Evolutionary conservation across 2,888 invertebrate genomes (phyloP).

Genomic region (Fragum fragum): DNA sequence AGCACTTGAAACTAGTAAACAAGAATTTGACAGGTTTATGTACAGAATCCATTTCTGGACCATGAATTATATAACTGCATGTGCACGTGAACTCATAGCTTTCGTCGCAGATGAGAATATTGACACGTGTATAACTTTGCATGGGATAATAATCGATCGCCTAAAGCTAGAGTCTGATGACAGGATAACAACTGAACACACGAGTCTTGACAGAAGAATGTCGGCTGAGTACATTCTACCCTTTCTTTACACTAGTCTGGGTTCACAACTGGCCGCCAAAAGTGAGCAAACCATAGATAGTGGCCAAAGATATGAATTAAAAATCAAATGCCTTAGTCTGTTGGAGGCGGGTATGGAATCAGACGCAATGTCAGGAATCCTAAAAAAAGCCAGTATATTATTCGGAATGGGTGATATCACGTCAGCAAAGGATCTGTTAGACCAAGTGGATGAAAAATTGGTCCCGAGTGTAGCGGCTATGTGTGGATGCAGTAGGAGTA

Average conservation of each 20-base stretch:
- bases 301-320: background rate
- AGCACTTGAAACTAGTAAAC: background rate
- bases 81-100: constrained; percentile 31
- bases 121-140: constrained; percentile 7
- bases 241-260: constrained; percentile 26
- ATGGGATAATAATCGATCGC: background rate
- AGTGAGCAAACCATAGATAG: background rate
- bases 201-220: background rate
- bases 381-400: constrained; percentile 29
- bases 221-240: constrained; percentile 12
- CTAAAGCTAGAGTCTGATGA: constrained; percentile 1
- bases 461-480: background rate
- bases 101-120: constrained; percentile 19
- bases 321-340: background rate
- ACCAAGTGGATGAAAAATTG: constrained; percentile 14
- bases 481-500: constrained; percentile 25
- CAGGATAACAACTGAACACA: background rate
- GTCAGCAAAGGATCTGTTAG: constrained; percentile 13
- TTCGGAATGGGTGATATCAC: background rate
- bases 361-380: constrained; percentile 22
- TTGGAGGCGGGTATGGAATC: background rate
- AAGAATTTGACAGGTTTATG: constrained; percentile 17
- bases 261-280: constrained; percentile 18
- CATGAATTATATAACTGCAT: constrained; percentile 16
- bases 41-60: constrained; percentile 32